Conservation (phyloP, 2,113 vertebrate genomes). For the Chaetops frenatus region DNA sequence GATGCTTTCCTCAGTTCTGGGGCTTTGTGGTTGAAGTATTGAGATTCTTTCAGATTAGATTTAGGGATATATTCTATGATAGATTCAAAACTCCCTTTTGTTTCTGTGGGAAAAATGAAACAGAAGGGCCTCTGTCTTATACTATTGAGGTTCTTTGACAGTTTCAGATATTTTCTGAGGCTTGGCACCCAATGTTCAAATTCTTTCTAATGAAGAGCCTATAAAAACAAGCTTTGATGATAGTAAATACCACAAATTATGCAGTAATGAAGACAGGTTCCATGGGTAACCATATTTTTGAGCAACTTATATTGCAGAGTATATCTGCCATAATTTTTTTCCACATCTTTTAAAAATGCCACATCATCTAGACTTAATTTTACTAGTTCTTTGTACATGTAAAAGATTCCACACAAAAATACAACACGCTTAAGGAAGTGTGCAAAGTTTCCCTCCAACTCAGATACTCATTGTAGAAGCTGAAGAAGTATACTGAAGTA, state of each 20-base stretch:
- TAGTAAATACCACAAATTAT: background rate
- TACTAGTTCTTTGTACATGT: background rate
- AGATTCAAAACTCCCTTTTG: conserved; percentile 4
- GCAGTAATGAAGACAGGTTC: background rate
- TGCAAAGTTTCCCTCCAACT: background rate
- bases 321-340: background rate
- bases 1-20: background rate
- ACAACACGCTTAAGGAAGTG: background rate
- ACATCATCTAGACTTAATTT: background rate
- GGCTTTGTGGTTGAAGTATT: background rate
- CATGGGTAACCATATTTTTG: background rate
- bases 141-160: background rate
- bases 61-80: background rate
- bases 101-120: conserved; percentile 21
- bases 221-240: conserved; percentile 7
- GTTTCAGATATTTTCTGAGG: conserved; percentile 10
- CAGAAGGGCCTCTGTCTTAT: background rate
- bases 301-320: background rate
- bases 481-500: background rate
- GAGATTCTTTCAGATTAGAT: conserved; percentile 23
- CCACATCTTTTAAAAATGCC: background rate
- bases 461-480: background rate
- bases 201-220: background rate
- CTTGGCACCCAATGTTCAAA: background rate
- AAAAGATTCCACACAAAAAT: background rate